These are phyloP conservation scores for Dioctria linearis DNA, from an alignment of 2,888 invertebrate species.

Conservation along the genomic window DNA sequence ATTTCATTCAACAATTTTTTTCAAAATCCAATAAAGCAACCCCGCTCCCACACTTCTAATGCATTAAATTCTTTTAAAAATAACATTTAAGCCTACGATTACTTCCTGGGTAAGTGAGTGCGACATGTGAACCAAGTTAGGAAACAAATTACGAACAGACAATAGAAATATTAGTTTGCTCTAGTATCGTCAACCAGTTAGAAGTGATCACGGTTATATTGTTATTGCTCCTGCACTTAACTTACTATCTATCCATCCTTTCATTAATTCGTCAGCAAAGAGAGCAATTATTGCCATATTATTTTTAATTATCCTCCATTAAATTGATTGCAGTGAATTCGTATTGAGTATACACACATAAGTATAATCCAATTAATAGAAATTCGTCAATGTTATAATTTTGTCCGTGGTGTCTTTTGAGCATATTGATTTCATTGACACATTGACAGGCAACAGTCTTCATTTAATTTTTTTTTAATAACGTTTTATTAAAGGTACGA, in stretches of 20 bases:
- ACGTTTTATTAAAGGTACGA: neutral
- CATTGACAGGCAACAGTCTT: constrained; percentile 2
- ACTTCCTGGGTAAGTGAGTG: neutral
- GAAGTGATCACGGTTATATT: constrained; percentile 15
- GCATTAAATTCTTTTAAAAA: constrained; percentile 43
- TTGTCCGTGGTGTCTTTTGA: neutral
- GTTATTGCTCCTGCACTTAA: neutral
- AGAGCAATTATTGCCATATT: constrained; percentile 24
- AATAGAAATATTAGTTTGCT: constrained; percentile 2
- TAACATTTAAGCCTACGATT: constrained; percentile 19
- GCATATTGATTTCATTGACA: constrained; percentile 34
- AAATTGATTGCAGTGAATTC: constrained; percentile 33
- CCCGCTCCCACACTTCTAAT: constrained; percentile 3
- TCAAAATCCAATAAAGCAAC: constrained; percentile 26
- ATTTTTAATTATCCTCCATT: constrained; percentile 34
- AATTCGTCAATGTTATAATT: neutral
- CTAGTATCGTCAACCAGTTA: constrained; percentile 24
- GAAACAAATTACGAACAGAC: neutral
- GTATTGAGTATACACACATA: neutral
- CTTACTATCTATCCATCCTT: neutral
- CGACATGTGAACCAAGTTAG: neutral
- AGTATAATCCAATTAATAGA: constrained; percentile 33
- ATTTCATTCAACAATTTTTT: neutral
- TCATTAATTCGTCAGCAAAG: neutral
- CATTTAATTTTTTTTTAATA: neutral